Conservation (phyloP, 2,888 invertebrate genomes). For the Mamestra brassicae region DNA sequence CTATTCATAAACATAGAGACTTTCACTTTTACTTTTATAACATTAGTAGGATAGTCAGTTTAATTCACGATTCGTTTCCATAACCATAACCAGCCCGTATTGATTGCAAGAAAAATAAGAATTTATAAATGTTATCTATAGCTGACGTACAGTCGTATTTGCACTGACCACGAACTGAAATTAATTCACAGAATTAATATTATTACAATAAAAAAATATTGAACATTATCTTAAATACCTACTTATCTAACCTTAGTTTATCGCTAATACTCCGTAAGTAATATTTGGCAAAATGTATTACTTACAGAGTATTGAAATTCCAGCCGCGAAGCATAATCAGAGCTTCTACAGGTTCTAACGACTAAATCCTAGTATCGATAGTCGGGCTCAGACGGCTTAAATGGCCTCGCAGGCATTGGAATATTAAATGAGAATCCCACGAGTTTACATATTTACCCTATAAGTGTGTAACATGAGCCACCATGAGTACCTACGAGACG, state of each 20-base stretch:
- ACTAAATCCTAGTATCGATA: constrained; percentile 55
- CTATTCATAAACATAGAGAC: too few species aligned
- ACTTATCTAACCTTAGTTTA: neutral
- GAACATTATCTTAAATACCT: neutral
- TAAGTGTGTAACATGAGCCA: constrained; percentile 6
- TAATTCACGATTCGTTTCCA: too few species aligned
- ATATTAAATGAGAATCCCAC: constrained; percentile 58
- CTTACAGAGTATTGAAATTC: constrained; percentile 28
- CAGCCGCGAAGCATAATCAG: constrained; percentile 30
- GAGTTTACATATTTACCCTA: constrained; percentile 31
- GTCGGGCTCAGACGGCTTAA: constrained; percentile 54
- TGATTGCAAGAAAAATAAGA: too few species aligned
- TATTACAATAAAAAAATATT: neutral
- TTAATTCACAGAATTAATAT: neutral
- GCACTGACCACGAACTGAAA: neutral
- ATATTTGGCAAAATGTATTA: constrained; percentile 15
- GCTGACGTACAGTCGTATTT: neutral
- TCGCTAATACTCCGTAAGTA: neutral
- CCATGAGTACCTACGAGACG: constrained; percentile 6
- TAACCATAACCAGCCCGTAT: too few species aligned
- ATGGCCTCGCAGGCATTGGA: constrained; percentile 49
- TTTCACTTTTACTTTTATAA: too few species aligned
- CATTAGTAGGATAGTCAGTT: too few species aligned
- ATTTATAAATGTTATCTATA: too few species aligned
- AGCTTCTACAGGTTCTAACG: constrained; percentile 43